These are phyloP conservation scores for Lepidothrix coronata DNA, from an alignment of 2,113 vertebrate genomes.

Conservation along the genomic window DNA sequence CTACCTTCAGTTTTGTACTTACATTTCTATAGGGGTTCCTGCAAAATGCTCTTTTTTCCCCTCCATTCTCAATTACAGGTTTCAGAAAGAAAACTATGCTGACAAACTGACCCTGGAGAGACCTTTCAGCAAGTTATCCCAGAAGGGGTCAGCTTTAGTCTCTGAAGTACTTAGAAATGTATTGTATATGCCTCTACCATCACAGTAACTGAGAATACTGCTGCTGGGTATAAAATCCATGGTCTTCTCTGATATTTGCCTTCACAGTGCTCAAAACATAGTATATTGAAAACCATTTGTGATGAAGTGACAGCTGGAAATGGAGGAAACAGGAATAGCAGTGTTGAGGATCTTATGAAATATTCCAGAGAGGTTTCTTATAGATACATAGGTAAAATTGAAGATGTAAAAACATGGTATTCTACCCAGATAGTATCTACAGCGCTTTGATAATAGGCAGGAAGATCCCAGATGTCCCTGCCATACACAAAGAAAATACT, in stretches of 20 bases:
- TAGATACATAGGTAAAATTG: background rate
- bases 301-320: background rate
- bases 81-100: background rate
- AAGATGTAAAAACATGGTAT: background rate
- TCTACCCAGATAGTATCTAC: background rate
- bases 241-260: background rate
- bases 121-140: slow-evolving; percentile 19
- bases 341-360: background rate
- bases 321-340: background rate
- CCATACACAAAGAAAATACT: background rate
- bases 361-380: background rate
- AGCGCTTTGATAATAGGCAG: background rate
- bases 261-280: slow-evolving; percentile 17
- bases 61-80: background rate
- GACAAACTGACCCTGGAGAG: background rate
- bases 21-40: background rate
- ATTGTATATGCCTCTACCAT: background rate
- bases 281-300: background rate
- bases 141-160: slow-evolving; percentile 25
- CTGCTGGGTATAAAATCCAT: slow-evolving; percentile 23
- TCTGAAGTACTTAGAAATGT: slow-evolving; percentile 32
- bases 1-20: background rate
- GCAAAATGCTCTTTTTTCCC: background rate
- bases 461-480: background rate
- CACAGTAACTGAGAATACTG: slow-evolving; percentile 20